phyloP scores from a whole-genome alignment of 2,797 vertebrate genomes.

The Triplophysa bombifrons region DNA sequence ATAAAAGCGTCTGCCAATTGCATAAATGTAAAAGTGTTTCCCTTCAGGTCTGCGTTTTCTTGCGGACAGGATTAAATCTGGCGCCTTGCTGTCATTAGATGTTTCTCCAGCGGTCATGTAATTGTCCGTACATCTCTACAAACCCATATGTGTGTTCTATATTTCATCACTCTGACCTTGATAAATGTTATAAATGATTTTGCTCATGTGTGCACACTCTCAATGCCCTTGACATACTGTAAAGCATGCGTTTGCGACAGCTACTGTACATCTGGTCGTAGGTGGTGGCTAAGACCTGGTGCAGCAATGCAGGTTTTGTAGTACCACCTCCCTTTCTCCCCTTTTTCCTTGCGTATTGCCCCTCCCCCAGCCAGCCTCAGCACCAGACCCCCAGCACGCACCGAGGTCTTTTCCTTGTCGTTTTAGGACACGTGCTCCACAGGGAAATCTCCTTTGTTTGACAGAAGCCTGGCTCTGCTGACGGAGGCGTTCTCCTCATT shows the following conservation, averaged over 20 bases:
- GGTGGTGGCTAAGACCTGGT: constrained; percentile 20
- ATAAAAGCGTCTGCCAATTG: too few species aligned
- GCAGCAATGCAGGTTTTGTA: constrained; percentile 35
- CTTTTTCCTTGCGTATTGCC: constrained; percentile 3
- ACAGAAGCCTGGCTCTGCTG: constrained; percentile 43
- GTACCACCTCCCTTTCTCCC: constrained; percentile 19
- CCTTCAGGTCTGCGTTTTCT: not conserved
- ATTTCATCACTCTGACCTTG: constrained; percentile 24
- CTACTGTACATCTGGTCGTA: constrained; percentile 35
- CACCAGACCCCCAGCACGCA: constrained; percentile 61
- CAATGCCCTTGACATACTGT: constrained; percentile 21
- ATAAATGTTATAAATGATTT: constrained; percentile 22
- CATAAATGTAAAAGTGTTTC: not conserved
- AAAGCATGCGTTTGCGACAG: constrained; percentile 14
- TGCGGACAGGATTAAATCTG: not conserved
- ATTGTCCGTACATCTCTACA: not conserved
- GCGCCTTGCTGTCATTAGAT: not conserved
- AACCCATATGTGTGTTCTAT: not conserved
- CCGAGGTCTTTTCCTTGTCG: constrained; percentile 61
- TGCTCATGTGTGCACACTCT: constrained; percentile 3
- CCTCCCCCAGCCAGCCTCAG: constrained; percentile 25
- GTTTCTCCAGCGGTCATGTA: not conserved
- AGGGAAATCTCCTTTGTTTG: constrained; percentile 70
- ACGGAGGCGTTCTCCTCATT: constrained; percentile 37
- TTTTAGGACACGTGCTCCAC: constrained; percentile 61